Evolutionary conservation across 2,113 vertebrate species (phyloP), one percentile per base, ranked within the genome.

Genomic region (Illadopsis cleaveri): DNA sequence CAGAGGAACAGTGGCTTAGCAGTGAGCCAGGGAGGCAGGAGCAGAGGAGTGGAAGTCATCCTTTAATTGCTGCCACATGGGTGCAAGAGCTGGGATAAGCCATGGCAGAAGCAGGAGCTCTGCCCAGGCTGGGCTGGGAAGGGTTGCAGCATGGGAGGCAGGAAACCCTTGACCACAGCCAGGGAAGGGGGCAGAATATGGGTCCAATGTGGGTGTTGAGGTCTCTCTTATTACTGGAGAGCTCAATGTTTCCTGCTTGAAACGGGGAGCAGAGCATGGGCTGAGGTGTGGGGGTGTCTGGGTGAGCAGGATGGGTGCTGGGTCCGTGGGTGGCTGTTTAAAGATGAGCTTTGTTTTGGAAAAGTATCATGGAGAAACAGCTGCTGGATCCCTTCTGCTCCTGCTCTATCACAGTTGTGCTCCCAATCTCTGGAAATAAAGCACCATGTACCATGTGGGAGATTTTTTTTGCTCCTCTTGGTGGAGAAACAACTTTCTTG

Each of bases 331-430:
- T 58, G 66, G 64, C 16, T 16, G 65, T 31, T 61, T 50, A 9
- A 42, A 35, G 66, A 47, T 0, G 5, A 90, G 61, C 48, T 38
- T 90, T 17, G 0, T 23, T 78, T 66, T 64, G 89, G 93, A 38
- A 27, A 62, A 54, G 35, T 4, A 0, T 44, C 40, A 3, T 1
- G 5, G 68, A 23, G 56, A 12, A 86, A 56, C 66, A 83, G 83
- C 83, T 93, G 89, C 48, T 94, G 79, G 37, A 57, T 94, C 91
- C 9, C 71, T 92, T 79, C 53, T 82, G 2, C 64, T 73, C 33
- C 3, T 4, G 58, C 68, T 86, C 70, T 44, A 12, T 82, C 82
- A 8, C 31, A 17, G 45, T 4, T 11, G 2, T 15, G 50, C 42
- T 65, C 72, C 61, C 73, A 25, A 10, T 31, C 27, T 45, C 18